A percentile compares a stretch with the other conserved stretches of the same genome.
These are phyloP conservation scores for Ceratosolen solmsi DNA, from an alignment of 1,140 invertebrate genomes.

Conservation along the genomic window DNA sequence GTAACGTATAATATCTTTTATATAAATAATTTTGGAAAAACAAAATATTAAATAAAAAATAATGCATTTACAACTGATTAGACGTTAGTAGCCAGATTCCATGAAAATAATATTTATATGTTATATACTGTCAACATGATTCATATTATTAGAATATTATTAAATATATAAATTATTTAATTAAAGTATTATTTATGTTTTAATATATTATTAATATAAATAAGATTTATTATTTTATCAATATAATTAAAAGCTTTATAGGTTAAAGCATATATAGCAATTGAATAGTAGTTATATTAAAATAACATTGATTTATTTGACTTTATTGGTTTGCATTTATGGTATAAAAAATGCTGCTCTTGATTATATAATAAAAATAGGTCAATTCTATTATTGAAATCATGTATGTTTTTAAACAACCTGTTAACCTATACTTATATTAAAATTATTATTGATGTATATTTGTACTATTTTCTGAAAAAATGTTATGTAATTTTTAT, in stretches of 20 bases:
- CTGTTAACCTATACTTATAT: not conserved
- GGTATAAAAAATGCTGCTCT: not conserved
- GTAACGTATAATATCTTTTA: too few species aligned
- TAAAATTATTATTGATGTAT: not conserved
- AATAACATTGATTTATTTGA: constrained; percentile 22
- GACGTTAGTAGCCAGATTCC: too few species aligned
- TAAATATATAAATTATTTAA: too few species aligned
- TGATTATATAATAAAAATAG: not conserved
- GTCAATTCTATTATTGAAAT: not conserved
- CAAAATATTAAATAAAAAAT: too few species aligned
- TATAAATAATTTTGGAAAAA: too few species aligned
- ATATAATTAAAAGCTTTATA: constrained; percentile 8
- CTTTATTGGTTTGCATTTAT: not conserved
- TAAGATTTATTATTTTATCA: too few species aligned
- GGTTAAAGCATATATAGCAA: not conserved
- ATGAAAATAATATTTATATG: too few species aligned
- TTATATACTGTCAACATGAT: too few species aligned
- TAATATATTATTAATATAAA: too few species aligned
- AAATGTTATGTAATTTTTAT: not conserved
- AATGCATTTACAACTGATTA: too few species aligned
- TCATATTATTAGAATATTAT: too few species aligned
- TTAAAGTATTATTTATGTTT: too few species aligned
- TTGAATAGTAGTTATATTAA: not conserved
- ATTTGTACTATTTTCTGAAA: not conserved
- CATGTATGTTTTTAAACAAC: not conserved